phyloP scores from a whole-genome alignment of 1,140 invertebrate species.

The Cotesia chilonis region DNA sequence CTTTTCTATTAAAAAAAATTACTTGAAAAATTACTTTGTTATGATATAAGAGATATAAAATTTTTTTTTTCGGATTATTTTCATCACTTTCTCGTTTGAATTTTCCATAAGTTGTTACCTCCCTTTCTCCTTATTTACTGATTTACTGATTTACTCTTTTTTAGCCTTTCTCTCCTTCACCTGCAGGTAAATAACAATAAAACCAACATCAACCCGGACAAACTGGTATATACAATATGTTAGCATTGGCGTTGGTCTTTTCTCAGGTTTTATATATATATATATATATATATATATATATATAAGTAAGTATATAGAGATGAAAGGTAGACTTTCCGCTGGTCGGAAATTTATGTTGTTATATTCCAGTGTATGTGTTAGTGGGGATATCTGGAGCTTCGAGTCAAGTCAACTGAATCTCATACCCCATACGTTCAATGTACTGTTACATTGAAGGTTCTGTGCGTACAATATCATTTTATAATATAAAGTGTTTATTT shows the following conservation, averaged over 20 bases:
- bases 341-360: too few relatives aligned
- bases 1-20: too few relatives aligned
- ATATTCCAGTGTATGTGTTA: slow-evolving; percentile 15
- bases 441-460: slow-evolving; percentile 53
- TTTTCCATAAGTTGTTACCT: slow-evolving; percentile 1
- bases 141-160: neutral
- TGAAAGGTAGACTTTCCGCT: too few relatives aligned
- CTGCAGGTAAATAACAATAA: neutral
- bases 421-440: slow-evolving; percentile 51
- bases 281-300: too few relatives aligned
- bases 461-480: slow-evolving; percentile 44
- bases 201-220: neutral
- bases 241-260: slow-evolving; percentile 9
- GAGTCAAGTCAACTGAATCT: slow-evolving; percentile 61
- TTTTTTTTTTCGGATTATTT: slow-evolving; percentile 30
- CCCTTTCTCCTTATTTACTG: slow-evolving; percentile 21
- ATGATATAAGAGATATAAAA: too few relatives aligned
- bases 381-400: slow-evolving; percentile 62
- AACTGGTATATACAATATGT: slow-evolving; percentile 7
- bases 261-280: neutral
- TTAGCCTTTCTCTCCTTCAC: slow-evolving; percentile 19
- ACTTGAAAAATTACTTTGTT: too few relatives aligned
- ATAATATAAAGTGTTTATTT: neutral
- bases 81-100: slow-evolving; percentile 32
- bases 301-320: too few relatives aligned